A percentile compares a stretch with the other conserved stretches of the same genome.
These are phyloP conservation scores for Varanus salvator DNA, from an alignment of 2,113 vertebrate genomes.

Conservation along the genomic window DNA sequence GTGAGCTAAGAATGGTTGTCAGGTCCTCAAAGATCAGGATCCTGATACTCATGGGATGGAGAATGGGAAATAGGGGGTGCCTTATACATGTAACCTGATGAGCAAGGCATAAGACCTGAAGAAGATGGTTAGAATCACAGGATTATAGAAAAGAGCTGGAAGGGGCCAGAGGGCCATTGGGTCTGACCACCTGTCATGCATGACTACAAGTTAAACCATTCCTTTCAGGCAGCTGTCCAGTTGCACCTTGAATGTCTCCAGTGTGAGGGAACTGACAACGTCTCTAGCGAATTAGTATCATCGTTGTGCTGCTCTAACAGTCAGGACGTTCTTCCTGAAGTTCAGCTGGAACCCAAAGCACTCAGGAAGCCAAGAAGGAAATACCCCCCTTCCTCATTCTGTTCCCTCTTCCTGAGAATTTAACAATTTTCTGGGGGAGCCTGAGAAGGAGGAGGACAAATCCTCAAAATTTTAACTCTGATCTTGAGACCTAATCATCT, in stretches of 20 bases:
- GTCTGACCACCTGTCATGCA: no score
- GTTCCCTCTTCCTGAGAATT: neutral
- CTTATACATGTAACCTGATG: neutral
- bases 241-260: no score
- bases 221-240: no score
- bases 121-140: neutral
- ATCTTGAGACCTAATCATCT: no score
- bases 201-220: no score
- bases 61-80: neutral
- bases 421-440: neutral
- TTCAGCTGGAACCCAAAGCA: neutral
- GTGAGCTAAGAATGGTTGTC: neutral
- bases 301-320: no score
- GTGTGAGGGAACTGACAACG: no score
- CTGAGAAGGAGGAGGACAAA: neutral
- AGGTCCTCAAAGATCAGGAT: neutral
- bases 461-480: neutral
- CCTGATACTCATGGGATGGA: neutral
- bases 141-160: no score
- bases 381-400: neutral
- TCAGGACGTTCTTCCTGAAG: no score
- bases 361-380: neutral
- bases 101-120: neutral
- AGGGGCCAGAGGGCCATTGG: no score
- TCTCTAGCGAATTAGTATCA: no score